These are phyloP conservation scores for Cervus canadensis DNA, from an alignment of 2,113 vertebrate species.

Conservation along the genomic window DNA sequence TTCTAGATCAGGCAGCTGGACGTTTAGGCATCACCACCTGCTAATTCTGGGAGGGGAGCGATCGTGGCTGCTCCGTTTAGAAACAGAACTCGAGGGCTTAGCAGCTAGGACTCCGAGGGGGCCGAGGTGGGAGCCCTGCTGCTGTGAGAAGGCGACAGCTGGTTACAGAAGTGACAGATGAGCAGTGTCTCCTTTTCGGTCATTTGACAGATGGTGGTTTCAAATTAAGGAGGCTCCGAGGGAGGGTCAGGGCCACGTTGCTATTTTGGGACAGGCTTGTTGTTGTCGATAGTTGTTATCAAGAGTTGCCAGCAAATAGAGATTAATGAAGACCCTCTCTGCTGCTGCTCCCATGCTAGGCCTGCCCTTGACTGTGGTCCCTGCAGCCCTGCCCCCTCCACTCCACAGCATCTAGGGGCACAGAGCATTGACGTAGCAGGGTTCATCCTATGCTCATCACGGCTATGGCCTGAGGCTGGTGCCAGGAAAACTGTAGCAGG, in stretches of 20 bases:
- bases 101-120: background rate
- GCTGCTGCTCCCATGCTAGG: background rate
- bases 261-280: conserved; percentile 24
- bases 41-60: background rate
- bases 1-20: background rate
- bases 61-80: background rate
- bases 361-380: background rate
- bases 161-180: conserved; percentile 61
- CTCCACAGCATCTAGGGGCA: background rate
- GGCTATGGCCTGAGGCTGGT: background rate
- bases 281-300: background rate
- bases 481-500: background rate
- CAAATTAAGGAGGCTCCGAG: background rate
- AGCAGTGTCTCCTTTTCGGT: conserved; percentile 49
- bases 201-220: conserved; percentile 53
- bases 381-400: background rate
- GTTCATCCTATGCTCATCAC: background rate
- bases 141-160: conserved; percentile 37
- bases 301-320: conserved; percentile 26
- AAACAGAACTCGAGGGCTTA: background rate
- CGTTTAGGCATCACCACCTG: background rate
- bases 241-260: background rate
- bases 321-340: conserved; percentile 17
- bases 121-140: background rate
- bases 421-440: background rate